phyloP scores from a whole-genome alignment of 1,140 invertebrate genomes.

The Ceratina japonica region DNA sequence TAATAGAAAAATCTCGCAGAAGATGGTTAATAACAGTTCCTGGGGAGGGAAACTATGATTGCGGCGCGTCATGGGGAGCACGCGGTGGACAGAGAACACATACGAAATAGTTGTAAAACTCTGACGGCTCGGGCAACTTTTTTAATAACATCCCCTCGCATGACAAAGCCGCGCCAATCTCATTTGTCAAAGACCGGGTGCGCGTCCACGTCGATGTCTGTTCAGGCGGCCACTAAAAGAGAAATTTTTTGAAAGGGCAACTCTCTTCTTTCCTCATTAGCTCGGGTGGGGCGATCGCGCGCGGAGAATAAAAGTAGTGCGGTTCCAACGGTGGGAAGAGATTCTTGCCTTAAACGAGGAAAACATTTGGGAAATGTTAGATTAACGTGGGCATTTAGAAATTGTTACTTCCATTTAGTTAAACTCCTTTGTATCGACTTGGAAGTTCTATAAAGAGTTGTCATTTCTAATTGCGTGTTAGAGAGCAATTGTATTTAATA shows the following conservation, averaged over 20 bases:
- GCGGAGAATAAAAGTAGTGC: conserved; percentile 43
- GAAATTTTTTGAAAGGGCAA: conserved; percentile 54
- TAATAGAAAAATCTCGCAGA: background rate
- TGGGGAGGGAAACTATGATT: background rate
- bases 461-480: too few relatives aligned
- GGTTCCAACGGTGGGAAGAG: conserved; percentile 26
- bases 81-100: background rate
- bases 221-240: conserved; percentile 42
- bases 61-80: background rate
- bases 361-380: too few relatives aligned
- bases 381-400: too few relatives aligned
- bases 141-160: conserved; percentile 26
- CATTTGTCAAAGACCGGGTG: background rate
- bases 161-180: background rate
- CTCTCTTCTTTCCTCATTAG: conserved; percentile 45
- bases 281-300: conserved; percentile 28
- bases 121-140: conserved; percentile 14
- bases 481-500: too few relatives aligned
- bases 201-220: background rate
- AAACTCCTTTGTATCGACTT: too few relatives aligned
- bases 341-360: too few relatives aligned
- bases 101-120: background rate
- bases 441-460: too few relatives aligned
- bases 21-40: background rate
- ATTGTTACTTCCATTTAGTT: too few relatives aligned